Conservation (phyloP, 2,797 vertebrate species). For the Lycodopsis pacificus region DNA sequence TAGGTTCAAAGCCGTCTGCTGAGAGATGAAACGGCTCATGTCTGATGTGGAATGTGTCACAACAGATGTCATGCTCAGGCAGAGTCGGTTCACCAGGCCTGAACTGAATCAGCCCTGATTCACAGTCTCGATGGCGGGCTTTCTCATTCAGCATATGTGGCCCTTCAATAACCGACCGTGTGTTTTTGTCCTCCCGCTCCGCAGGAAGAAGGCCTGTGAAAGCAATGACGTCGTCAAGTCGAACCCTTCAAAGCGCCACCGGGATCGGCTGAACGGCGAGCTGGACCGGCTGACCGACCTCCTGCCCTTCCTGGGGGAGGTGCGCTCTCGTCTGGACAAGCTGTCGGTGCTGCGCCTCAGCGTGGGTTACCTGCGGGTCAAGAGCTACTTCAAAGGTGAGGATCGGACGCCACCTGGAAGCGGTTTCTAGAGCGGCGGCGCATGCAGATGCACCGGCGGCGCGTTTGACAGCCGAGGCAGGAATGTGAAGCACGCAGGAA, state of each 20-base stretch:
- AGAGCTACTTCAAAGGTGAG: slow-evolving; percentile 85
- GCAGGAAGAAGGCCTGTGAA: slow-evolving; percentile 63
- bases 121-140: not conserved
- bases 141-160: not conserved
- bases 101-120: slow-evolving; percentile 4
- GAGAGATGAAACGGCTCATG: not conserved
- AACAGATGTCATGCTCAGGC: slow-evolving; percentile 15
- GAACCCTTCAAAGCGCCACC: slow-evolving; percentile 87
- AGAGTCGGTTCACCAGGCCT: slow-evolving; percentile 17
- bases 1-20: not conserved
- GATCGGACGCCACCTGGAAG: not conserved
- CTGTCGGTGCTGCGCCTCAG: slow-evolving; percentile 85
- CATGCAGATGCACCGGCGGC: not conserved
- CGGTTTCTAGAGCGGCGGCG: not conserved
- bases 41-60: slow-evolving; percentile 36
- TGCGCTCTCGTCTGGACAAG: slow-evolving; percentile 82
- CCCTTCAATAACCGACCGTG: not conserved
- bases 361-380: slow-evolving; percentile 86
- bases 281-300: slow-evolving; percentile 82
- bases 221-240: slow-evolving; percentile 76
- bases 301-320: slow-evolving; percentile 83
- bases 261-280: slow-evolving; percentile 86
- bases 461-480: slow-evolving; percentile 36
- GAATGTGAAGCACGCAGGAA: slow-evolving; percentile 70
- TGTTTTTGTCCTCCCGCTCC: not conserved